Evolutionary conservation across 2,113 vertebrate species (phyloP).

Genomic region (Oophaga pumilio): DNA sequence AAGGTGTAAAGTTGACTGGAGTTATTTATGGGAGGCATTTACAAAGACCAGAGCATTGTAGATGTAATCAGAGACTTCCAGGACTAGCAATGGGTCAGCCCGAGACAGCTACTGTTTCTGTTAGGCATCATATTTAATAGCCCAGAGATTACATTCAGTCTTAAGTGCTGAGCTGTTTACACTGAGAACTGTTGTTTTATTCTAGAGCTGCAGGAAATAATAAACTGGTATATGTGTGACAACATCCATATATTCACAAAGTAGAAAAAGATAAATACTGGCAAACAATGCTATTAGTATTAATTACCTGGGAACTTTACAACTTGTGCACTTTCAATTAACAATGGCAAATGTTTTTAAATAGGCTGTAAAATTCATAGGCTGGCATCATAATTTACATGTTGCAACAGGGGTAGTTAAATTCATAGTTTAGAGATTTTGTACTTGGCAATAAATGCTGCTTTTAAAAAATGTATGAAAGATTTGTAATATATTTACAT

Average conservation of each 20-base stretch:
- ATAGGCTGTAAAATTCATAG: neutral
- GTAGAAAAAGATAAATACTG: constrained; percentile 14
- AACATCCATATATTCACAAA: constrained; percentile 37
- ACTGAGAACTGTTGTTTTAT: constrained; percentile 35
- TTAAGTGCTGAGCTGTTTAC: constrained; percentile 53
- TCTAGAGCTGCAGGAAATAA: constrained; percentile 39
- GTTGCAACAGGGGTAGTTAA: neutral
- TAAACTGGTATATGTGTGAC: constrained; percentile 49
- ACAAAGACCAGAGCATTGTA: constrained; percentile 49
- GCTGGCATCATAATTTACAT: neutral
- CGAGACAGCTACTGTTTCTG: constrained; percentile 57
- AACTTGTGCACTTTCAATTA: neutral
- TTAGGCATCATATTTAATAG: constrained; percentile 56
- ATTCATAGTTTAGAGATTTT: neutral
- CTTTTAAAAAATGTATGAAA: neutral
- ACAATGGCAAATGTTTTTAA: constrained; percentile 19
- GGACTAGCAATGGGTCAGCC: constrained; percentile 45
- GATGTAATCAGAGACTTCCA: constrained; percentile 55
- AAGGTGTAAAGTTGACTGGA: constrained; percentile 44
- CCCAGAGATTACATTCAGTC: constrained; percentile 27
- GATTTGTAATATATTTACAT: neutral
- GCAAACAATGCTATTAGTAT: constrained; percentile 29
- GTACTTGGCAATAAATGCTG: neutral
- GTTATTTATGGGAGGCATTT: constrained; percentile 41
- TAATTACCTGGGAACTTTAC: constrained; percentile 32